phyloP scores from a whole-genome alignment of 2,888 invertebrate species.

The Nemotelus nigrinus region DNA sequence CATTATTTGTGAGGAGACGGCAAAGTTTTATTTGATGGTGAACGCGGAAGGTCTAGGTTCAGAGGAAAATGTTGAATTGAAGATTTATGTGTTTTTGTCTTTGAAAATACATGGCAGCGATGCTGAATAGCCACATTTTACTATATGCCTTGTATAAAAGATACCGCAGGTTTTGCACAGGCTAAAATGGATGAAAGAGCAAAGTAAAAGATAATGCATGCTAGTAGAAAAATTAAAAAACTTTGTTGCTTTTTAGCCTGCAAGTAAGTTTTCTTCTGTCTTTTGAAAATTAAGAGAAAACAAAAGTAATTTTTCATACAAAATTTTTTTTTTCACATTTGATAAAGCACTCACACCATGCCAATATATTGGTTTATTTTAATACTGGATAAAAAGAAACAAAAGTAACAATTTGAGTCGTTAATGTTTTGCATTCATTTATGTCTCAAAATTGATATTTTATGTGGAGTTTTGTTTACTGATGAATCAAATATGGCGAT shows the following conservation, averaged over 20 bases:
- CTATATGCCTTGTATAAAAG: too few relatives aligned
- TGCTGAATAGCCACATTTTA: too few relatives aligned
- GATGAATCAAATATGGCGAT: too few relatives aligned
- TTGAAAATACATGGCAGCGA: not conserved
- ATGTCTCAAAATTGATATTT: too few relatives aligned
- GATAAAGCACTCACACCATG: not conserved
- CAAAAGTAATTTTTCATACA: not conserved
- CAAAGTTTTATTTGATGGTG: not conserved
- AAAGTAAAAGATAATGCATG: not conserved
- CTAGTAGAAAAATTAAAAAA: not conserved
- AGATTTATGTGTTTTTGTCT: constrained; percentile 18
- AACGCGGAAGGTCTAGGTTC: not conserved
- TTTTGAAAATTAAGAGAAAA: not conserved
- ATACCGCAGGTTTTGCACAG: too few relatives aligned
- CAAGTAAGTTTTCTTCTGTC: not conserved
- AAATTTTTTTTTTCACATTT: not conserved
- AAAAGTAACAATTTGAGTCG: too few relatives aligned
- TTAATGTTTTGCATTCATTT: too few relatives aligned
- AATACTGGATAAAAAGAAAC: too few relatives aligned
- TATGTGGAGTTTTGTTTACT: too few relatives aligned
- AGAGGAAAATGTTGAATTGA: not conserved
- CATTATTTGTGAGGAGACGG: constrained; percentile 15
- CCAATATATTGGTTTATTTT: too few relatives aligned
- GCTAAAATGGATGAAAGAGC: too few relatives aligned
- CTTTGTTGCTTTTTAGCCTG: not conserved